phyloP scores from a whole-genome alignment of 2,113 vertebrate genomes.

The Xiphophorus hellerii region DNA sequence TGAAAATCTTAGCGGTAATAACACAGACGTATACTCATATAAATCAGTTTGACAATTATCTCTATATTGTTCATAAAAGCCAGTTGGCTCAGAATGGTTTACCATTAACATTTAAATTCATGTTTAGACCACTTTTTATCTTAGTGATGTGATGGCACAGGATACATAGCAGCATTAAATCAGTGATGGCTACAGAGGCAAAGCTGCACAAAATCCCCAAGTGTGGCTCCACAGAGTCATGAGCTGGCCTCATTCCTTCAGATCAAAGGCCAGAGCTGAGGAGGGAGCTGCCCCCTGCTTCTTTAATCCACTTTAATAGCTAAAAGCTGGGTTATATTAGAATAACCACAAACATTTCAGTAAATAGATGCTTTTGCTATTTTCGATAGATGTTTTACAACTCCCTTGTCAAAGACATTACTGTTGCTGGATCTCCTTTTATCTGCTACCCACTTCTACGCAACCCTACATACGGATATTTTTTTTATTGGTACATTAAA shows the following conservation, averaged over 20 bases:
- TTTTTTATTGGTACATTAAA: too few species aligned
- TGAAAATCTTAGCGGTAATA: not conserved
- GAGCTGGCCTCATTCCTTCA: slow-evolving; percentile 65
- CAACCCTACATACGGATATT: too few species aligned
- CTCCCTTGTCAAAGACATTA: not conserved
- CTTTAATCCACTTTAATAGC: slow-evolving; percentile 24
- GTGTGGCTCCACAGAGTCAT: slow-evolving; percentile 30
- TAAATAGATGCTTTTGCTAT: slow-evolving; percentile 25
- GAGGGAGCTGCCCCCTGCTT: slow-evolving; percentile 6
- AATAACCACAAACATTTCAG: slow-evolving; percentile 31
- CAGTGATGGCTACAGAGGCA: slow-evolving; percentile 32
- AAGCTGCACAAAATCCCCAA: slow-evolving; percentile 47
- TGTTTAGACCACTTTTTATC: slow-evolving; percentile 5
- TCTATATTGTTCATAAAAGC: not conserved
- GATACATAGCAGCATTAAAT: slow-evolving; percentile 22
- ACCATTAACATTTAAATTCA: slow-evolving; percentile 11
- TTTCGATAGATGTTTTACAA: not conserved
- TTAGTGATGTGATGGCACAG: slow-evolving; percentile 10
- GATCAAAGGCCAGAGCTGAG: slow-evolving; percentile 63
- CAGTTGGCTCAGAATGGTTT: slow-evolving; percentile 13
- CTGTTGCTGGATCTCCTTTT: not conserved
- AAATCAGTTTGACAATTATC: not conserved
- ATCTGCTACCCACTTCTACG: too few species aligned
- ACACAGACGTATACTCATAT: not conserved
- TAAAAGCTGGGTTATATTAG: slow-evolving; percentile 29